phyloP scores from a whole-genome alignment of 2,113 vertebrate species.

The Otus sunia region DNA sequence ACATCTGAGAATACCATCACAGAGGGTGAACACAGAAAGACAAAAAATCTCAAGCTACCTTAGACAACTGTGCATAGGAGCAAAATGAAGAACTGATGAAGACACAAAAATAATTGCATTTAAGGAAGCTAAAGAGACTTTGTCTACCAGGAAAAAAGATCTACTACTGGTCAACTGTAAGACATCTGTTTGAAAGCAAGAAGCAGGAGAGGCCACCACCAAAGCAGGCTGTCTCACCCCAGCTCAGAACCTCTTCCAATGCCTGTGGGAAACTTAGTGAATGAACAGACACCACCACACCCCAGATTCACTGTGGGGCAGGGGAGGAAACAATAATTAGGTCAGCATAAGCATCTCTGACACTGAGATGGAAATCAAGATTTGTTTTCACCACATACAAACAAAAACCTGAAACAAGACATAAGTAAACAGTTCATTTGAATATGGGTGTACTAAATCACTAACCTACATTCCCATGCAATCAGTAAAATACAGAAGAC shows the following conservation, averaged over 20 bases:
- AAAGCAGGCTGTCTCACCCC: neutral
- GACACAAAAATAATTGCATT: neutral
- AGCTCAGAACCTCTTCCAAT: neutral
- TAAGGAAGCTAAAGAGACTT: neutral
- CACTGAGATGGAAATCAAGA: neutral
- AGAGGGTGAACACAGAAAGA: neutral
- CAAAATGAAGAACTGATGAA: neutral
- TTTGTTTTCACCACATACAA: neutral
- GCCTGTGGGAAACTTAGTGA: neutral
- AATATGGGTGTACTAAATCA: neutral
- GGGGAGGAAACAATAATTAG: neutral
- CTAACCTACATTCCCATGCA: neutral
- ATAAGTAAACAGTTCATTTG: neutral
- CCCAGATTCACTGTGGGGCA: neutral
- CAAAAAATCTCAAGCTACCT: neutral
- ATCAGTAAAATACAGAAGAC: neutral
- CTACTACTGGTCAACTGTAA: neutral
- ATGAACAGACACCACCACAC: neutral
- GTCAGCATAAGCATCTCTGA: neutral
- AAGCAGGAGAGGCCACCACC: neutral
- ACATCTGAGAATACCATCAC: neutral
- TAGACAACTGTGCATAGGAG: neutral
- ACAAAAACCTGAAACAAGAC: neutral
- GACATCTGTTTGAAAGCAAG: neutral
- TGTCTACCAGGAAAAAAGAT: neutral